Conservation (phyloP, 2,113 vertebrate species). For the Passer domesticus region DNA sequence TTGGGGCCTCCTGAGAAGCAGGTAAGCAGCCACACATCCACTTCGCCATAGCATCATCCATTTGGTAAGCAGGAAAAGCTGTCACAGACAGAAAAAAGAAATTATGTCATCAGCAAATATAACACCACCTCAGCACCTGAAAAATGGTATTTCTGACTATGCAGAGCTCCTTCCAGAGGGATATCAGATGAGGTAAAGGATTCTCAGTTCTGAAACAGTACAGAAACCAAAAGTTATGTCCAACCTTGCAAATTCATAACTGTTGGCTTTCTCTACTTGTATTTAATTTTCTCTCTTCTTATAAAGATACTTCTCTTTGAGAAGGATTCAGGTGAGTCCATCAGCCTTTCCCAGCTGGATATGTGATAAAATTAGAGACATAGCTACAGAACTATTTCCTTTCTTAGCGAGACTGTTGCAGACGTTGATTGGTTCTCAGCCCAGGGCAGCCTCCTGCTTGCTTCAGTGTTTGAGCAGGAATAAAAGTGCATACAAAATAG, state of each 20-base stretch:
- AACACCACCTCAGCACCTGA: background rate
- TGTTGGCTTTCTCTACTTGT: background rate
- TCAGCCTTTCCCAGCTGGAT: background rate
- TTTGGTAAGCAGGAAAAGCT: background rate
- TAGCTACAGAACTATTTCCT: background rate
- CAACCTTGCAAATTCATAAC: background rate
- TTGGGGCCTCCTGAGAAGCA: background rate
- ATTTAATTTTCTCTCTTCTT: background rate
- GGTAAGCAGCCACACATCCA: background rate
- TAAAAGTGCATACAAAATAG: background rate
- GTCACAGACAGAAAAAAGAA: background rate
- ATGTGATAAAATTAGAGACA: constrained; percentile 18
- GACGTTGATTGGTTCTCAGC: background rate
- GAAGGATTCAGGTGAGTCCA: background rate
- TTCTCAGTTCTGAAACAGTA: background rate
- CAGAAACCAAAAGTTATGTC: background rate
- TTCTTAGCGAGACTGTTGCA: background rate
- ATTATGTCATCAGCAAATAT: background rate
- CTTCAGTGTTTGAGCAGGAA: background rate
- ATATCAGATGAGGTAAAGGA: background rate
- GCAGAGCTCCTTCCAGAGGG: background rate
- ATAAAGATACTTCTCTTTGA: background rate
- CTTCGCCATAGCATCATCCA: background rate
- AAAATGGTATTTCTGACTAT: background rate
- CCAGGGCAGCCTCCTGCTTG: background rate